Conservation (phyloP, 2,113 vertebrate genomes). For the Dasypus novemcinctus region DNA sequence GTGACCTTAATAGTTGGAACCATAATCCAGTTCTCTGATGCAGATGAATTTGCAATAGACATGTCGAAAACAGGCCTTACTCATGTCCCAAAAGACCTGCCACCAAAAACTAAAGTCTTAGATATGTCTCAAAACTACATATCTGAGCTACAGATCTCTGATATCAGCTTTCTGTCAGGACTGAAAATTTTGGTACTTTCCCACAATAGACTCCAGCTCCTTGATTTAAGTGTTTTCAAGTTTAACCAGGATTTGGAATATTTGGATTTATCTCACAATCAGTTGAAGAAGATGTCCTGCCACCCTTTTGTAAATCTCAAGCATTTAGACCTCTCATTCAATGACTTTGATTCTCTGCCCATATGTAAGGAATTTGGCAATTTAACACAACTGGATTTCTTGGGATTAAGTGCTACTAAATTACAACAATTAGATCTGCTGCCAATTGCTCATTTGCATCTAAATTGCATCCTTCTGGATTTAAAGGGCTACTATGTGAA, state of each 20-base stretch:
- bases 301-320: constrained; percentile 74
- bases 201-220: constrained; percentile 82
- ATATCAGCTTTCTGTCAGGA: constrained; percentile 78
- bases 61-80: constrained; percentile 73
- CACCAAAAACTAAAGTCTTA: constrained; percentile 67
- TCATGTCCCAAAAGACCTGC: constrained; percentile 76
- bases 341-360: constrained; percentile 84
- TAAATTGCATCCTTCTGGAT: constrained; percentile 83
- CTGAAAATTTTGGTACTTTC: constrained; percentile 87
- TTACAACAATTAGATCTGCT: constrained; percentile 84
- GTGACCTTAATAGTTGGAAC: constrained; percentile 39
- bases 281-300: constrained; percentile 82
- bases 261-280: constrained; percentile 91
- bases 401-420: constrained; percentile 83
- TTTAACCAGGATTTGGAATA: constrained; percentile 83
- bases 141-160: constrained; percentile 76
- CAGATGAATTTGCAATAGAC: constrained; percentile 70
- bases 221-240: constrained; percentile 83
- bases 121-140: constrained; percentile 91
- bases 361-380: constrained; percentile 84
- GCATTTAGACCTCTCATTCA: constrained; percentile 88
- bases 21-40: constrained; percentile 53
- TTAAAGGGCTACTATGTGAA: constrained; percentile 82
- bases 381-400: constrained; percentile 80
- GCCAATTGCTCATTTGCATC: constrained; percentile 77